Conservation (phyloP, 2,888 invertebrate species). For the Ypsolopha sequella region DNA sequence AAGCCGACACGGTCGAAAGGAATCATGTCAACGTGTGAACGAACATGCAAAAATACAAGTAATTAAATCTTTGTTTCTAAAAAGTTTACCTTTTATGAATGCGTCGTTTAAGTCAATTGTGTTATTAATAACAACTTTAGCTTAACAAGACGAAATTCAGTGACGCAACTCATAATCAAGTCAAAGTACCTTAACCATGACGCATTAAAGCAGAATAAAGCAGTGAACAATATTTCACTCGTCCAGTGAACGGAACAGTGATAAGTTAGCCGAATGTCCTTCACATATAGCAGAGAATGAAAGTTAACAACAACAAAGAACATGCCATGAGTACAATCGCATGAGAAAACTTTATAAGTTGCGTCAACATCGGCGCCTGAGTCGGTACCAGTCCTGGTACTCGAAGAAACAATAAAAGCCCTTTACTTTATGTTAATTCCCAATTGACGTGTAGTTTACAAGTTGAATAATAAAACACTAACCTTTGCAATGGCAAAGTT, state of each 20-base stretch:
- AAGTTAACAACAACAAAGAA: slow-evolving; percentile 4
- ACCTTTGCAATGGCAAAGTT: no score
- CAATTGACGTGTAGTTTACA: no score
- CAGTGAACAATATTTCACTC: not conserved
- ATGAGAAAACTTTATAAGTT: slow-evolving; percentile 2
- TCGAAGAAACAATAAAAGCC: not conserved
- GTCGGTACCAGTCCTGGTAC: not conserved
- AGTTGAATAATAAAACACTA: no score
- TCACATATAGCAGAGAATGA: not conserved
- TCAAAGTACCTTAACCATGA: not conserved
- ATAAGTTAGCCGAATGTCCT: not conserved
- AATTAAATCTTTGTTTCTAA: no score
- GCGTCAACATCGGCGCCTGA: not conserved
- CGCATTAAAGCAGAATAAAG: not conserved
- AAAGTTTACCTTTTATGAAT: no score
- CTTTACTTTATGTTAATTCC: no score
- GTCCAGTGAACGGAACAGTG: slow-evolving; percentile 1
- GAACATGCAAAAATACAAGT: no score
- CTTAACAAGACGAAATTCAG: not conserved
- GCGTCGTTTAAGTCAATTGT: no score
- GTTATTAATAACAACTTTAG: no score
- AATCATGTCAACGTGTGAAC: no score
- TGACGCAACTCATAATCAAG: not conserved
- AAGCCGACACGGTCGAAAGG: not conserved
- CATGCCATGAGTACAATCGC: not conserved